Evolutionary conservation across 2,113 vertebrate genomes (phyloP), one percentile per base, ranked within the genome.

Genomic region (Motacilla alba): DNA sequence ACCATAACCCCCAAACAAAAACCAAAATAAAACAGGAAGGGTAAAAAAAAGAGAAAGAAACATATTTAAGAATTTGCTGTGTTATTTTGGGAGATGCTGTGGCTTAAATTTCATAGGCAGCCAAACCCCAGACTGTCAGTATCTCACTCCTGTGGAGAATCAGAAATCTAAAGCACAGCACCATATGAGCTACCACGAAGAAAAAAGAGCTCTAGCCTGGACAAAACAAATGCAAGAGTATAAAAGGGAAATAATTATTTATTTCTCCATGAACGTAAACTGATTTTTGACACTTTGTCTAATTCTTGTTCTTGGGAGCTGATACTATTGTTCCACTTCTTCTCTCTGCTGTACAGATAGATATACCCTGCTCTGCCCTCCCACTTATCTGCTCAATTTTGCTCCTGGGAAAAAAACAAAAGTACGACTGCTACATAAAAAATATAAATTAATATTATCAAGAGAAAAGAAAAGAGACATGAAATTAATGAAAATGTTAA

Each of bases 321-420:
- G 4, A 83, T 56, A 69, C 2, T 60, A 24, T 13, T 49, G 6
- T 70, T 90, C 26, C 6, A 17, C 6, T 39, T 77, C 19, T 21
- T 78, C 8, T 49, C 7, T 83, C 10, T 69, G 7, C 5, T 68
- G 15, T 39, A 47, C 20, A 68, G 13, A 33, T 39, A 10, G 0
- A 49, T 11, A 41, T 19, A 35, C 2, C 26, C 13, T 63, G 2
- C 5, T 55, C 26, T 73, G 22, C 17, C 10, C 9, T 81, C 10
- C 11, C 6, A 16, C 1, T 15, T 31, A 7, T 22, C 16, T 41
- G 8, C 23, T 67, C 3, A 20, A 0, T 55, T 37, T 78, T 79
- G 50, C 33, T 52, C 3, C 15, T 30, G 12, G 9, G 7, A 21
- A 31, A 3, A 89, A 56, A 5, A 35, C 35, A 50, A 73, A 59